Evolutionary conservation across 2,797 vertebrate species (phyloP).

Genomic region (Decapterus maruadsi): DNA sequence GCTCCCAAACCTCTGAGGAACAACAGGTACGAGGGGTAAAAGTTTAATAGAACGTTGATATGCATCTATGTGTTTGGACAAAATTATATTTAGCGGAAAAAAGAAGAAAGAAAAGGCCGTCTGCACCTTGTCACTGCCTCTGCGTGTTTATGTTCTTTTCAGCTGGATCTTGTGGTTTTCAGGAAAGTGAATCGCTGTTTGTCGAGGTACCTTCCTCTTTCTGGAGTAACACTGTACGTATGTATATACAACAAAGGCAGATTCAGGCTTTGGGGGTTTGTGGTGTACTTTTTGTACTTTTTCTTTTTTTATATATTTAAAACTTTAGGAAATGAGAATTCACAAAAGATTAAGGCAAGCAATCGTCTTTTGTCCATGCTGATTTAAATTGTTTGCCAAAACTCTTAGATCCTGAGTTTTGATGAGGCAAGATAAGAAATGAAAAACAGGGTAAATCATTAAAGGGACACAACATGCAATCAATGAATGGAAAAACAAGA

Average conservation of each 20-base stretch:
- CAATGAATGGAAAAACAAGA: no score
- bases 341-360: background rate
- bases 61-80: background rate
- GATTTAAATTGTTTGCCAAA: no score
- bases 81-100: background rate
- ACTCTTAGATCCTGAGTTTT: no score
- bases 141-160: constrained; percentile 5
- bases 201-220: background rate
- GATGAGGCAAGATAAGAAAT: background rate
- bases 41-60: background rate
- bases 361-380: background rate
- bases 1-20: background rate
- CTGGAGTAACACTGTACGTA: constrained; percentile 2
- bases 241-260: background rate
- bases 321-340: background rate
- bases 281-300: background rate
- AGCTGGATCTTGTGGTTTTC: background rate
- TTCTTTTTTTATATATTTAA: constrained; percentile 13
- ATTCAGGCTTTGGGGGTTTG: background rate
- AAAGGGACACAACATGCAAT: background rate
- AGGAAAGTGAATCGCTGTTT: constrained; percentile 1
- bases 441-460: background rate
- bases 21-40: constrained; percentile 14
- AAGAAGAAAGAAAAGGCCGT: background rate
- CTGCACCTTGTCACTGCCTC: background rate